These are phyloP conservation scores for Atlantisia rogersi DNA, from an alignment of 2,113 vertebrate species.

Conservation along the genomic window DNA sequence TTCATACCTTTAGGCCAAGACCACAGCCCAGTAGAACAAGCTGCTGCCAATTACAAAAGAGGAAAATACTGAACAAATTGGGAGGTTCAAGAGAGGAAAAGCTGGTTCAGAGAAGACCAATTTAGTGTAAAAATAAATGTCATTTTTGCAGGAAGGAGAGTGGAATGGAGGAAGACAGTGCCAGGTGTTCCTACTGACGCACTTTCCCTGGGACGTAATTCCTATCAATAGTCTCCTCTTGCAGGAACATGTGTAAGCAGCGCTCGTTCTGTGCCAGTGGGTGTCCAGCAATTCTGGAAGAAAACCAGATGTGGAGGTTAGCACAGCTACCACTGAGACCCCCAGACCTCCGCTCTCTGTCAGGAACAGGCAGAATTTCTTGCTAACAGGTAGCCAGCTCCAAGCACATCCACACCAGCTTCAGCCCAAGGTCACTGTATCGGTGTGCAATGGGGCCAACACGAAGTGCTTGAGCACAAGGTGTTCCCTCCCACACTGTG, in stretches of 20 bases:
- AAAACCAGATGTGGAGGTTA: slow-evolving; percentile 59
- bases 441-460: background rate
- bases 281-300: slow-evolving; percentile 94
- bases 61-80: slow-evolving; percentile 72
- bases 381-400: rapidly evolving
- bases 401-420: rapidly evolving
- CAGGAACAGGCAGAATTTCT: background rate
- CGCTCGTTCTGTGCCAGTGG: slow-evolving; percentile 98
- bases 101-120: slow-evolving; percentile 80
- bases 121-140: slow-evolving; percentile 90
- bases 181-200: slow-evolving; percentile 86
- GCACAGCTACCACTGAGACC: background rate
- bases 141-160: slow-evolving; percentile 81
- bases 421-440: background rate
- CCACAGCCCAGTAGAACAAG: slow-evolving; percentile 68
- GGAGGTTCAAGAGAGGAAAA: slow-evolving; percentile 76
- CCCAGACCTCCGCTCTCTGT: background rate
- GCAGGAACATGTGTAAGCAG: slow-evolving; percentile 99
- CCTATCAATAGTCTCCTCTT: slow-evolving; percentile 96
- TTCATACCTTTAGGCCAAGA: slow-evolving; percentile 68
- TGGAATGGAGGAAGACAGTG: slow-evolving; percentile 77
- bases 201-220: slow-evolving; percentile 99
- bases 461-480: background rate
- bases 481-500: background rate
- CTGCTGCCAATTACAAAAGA: slow-evolving; percentile 74